phyloP scores from a whole-genome alignment of 1,140 invertebrate genomes.

The Melanaphis sacchari region DNA sequence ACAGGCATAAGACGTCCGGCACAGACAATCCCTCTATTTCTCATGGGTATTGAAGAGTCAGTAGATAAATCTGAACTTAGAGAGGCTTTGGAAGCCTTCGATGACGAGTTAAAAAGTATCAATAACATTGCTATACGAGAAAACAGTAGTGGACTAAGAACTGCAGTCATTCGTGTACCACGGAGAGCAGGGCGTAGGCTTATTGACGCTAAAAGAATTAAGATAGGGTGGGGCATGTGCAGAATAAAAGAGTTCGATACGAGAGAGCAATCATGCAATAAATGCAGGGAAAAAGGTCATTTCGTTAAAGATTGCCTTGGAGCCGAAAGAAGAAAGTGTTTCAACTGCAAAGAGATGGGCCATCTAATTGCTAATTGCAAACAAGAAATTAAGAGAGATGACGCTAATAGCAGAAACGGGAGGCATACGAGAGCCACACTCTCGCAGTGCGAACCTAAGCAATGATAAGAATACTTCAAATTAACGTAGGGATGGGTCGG shows the following conservation, averaged over 20 bases:
- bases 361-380: neutral
- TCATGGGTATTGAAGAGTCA: neutral
- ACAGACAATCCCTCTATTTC: neutral
- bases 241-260: neutral
- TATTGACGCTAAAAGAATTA: neutral
- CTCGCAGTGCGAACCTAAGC: neutral
- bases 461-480: neutral
- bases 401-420: neutral
- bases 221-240: neutral
- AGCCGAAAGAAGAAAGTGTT: neutral
- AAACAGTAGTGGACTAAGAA: neutral
- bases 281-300: conserved; percentile 2
- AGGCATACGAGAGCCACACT: neutral
- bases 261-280: neutral
- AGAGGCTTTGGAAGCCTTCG: neutral
- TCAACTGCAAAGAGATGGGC: neutral
- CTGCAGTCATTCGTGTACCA: neutral
- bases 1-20: neutral
- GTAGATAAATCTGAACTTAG: neutral
- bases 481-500: neutral
- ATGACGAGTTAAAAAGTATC: neutral
- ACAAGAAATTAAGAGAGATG: neutral
- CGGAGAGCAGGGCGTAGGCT: neutral
- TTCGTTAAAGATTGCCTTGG: neutral
- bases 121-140: neutral